Base-by-base conservation (phyloP, 2,113 vertebrate genomes). In the Sterna hirundo region DNA sequence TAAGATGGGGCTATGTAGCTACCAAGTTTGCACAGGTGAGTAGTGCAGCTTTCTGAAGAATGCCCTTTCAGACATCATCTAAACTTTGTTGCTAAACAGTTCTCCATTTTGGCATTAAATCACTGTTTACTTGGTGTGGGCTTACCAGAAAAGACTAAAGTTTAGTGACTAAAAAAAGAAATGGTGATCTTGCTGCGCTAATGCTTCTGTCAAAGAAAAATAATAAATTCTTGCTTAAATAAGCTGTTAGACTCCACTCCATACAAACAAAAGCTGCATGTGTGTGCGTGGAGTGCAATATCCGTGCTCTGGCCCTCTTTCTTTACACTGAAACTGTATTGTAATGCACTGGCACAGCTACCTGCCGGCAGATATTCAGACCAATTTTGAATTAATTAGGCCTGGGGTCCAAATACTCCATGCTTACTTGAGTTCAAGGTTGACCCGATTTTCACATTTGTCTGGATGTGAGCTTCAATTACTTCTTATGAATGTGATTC, bases 1-100 rank as follows among this genome's bases (percentile, higher is more conserved):
- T 99, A 97, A 98, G 99, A 95, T 99, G 99, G 99, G 83, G 99
- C 84, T 99, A 99, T 42, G 99, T 99, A 70, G 98, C 98, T 90
- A 98, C 98, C 80, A 99, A 99, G 89, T 98, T 99, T 96, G 98
- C 98, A 85, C 99, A 99, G 99, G 99, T 99, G 97, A 91, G 88
- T 94, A 71, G 66, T 58, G 25, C n/a, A 83, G 54, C 62, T 74
- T 89, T 84, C 70, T 75, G 80, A 49, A 86, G 77, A 47, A 72
- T 7, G 13, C 32, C 4, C 38, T 68, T 49, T 47, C 55, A 57
- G 62, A 80, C 40, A 27, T 89, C 8, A 54, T 38, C 40, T 49
- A 15, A 93, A 57, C 36, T 89, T 11, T 10, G 6, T 64, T 86
- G n/a, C 19, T 76, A 22, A 91, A 15, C 47, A 83, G 23, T 40